Evolutionary conservation across 2,113 vertebrate species (phyloP).

Genomic region (Sander vitreus): DNA sequence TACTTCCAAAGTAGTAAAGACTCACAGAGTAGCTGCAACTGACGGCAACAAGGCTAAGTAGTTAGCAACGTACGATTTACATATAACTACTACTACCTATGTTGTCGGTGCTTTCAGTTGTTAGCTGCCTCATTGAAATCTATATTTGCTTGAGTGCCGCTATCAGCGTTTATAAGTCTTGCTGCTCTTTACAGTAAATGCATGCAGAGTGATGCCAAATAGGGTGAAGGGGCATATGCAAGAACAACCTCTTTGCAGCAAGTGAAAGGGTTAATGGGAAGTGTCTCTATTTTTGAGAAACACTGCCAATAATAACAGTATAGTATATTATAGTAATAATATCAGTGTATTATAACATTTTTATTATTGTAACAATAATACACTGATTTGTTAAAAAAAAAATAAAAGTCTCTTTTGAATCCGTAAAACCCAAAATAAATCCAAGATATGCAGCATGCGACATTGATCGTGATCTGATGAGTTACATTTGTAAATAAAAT

Average conservation of each 20-base stretch:
- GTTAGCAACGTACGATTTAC: neutral
- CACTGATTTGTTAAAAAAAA: neutral
- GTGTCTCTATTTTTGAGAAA: neutral
- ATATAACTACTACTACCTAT: neutral
- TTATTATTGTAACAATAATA: neutral
- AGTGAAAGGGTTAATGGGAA: neutral
- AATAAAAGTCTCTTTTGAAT: neutral
- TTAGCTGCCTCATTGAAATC: neutral
- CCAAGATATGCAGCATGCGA: slow-evolving; percentile 2
- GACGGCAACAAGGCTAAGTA: neutral
- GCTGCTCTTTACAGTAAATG: neutral
- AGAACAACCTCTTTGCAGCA: neutral
- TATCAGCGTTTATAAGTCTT: neutral
- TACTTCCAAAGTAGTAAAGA: neutral
- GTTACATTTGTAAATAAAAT: slow-evolving; percentile 23
- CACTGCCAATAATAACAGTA: neutral
- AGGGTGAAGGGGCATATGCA: neutral
- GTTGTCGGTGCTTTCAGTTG: neutral
- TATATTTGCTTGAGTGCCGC: neutral
- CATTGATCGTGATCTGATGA: slow-evolving; percentile 5
- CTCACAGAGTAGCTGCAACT: neutral
- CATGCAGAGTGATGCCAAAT: neutral
- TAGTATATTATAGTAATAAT: too few relatives aligned
- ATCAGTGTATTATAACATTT: neutral
- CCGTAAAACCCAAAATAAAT: neutral